Conservation (phyloP, 2,113 vertebrate species). For the Eudorcas thomsonii region DNA sequence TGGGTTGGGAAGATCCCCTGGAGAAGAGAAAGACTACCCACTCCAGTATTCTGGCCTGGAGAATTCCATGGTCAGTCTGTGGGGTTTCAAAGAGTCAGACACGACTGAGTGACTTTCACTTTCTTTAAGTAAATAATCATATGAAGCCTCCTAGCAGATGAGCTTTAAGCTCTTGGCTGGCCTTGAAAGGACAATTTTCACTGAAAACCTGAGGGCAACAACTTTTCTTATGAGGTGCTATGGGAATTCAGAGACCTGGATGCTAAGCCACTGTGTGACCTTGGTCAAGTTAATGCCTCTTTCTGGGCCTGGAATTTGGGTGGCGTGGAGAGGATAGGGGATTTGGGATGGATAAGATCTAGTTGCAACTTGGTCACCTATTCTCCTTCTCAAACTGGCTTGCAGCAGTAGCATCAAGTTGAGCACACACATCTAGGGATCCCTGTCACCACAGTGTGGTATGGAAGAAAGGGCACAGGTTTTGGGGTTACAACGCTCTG, state of each 20-base stretch:
- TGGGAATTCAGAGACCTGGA: background rate
- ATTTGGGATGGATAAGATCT: background rate
- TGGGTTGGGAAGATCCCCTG: background rate
- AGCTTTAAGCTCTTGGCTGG: slow-evolving; percentile 16
- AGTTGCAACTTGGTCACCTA: background rate
- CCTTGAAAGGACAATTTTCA: slow-evolving; percentile 17
- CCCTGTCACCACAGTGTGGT: background rate
- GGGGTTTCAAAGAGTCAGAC: background rate
- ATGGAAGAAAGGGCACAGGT: background rate
- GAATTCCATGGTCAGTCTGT: background rate
- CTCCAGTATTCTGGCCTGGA: background rate
- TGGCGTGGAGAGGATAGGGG: background rate
- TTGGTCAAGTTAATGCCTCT: background rate
- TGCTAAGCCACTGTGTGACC: background rate
- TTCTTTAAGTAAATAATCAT: slow-evolving; percentile 35
- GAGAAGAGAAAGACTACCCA: background rate
- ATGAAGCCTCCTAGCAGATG: background rate
- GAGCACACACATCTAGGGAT: background rate
- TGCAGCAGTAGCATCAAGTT: background rate
- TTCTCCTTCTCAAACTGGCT: background rate
- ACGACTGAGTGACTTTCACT: background rate
- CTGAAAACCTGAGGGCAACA: background rate
- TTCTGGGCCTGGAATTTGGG: background rate
- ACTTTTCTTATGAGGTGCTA: background rate
- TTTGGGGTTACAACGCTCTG: background rate